Conservation (phyloP, 1,140 invertebrate genomes). For the Acromyrmex heyeri region DNA sequence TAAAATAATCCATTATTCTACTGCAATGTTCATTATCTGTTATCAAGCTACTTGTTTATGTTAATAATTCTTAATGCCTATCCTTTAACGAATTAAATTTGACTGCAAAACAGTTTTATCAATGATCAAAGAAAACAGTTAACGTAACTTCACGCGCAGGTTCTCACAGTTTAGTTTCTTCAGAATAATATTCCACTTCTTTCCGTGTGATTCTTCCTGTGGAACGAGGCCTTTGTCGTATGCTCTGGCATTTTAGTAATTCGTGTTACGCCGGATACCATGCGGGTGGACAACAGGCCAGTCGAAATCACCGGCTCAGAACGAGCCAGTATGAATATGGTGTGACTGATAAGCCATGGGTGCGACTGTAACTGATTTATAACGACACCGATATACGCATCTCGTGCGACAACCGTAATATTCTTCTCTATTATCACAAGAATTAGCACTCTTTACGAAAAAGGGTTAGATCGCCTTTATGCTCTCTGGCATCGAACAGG, state of each 20-base stretch:
- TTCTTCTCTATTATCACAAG: slow-evolving; percentile 63
- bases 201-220: background rate
- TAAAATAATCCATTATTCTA: background rate
- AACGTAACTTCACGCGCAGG: background rate
- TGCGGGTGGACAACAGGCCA: slow-evolving; percentile 20
- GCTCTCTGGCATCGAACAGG: background rate
- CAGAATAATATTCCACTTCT: slow-evolving; percentile 19
- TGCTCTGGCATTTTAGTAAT: slow-evolving; percentile 21
- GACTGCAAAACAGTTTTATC: background rate
- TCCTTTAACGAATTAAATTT: background rate
- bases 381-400: slow-evolving; percentile 52
- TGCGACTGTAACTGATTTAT: slow-evolving; percentile 69
- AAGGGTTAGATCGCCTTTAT: background rate
- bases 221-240: background rate
- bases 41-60: background rate
- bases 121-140: background rate
- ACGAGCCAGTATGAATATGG: slow-evolving; percentile 71
- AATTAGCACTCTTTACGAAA: slow-evolving; percentile 42
- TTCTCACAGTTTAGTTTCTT: background rate
- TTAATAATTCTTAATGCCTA: background rate
- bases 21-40: background rate
- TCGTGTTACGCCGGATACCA: slow-evolving; percentile 38
- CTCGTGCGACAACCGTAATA: slow-evolving; percentile 43
- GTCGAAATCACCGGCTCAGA: slow-evolving; percentile 65
- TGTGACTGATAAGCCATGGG: slow-evolving; percentile 75